Percentiles rank a stretch among this genome's conserved stretches.
Conservation (phyloP, 37 sponge, comb jelly and placozoan species). For the Hormiphora californensis region DNA sequence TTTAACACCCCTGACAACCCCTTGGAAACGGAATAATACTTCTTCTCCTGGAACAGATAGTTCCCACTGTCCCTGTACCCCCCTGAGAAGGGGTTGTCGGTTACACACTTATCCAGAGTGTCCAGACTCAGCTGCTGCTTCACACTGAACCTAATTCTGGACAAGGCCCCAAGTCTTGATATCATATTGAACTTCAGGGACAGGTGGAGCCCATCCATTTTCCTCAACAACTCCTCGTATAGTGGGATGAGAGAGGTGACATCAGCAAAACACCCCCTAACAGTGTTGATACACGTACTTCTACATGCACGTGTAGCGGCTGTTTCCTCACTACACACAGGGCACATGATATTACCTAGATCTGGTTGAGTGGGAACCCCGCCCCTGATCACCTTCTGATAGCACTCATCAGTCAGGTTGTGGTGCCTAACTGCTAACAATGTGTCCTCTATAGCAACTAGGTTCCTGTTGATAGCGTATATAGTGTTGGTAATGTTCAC, state of each 20-base stretch:
- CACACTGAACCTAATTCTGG: not conserved
- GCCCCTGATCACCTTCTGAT: not conserved
- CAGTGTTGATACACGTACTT: slow-evolving; percentile 1
- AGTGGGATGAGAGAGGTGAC: not conserved
- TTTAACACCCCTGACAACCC: not conserved
- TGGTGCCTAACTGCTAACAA: not conserved
- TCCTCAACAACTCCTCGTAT: not conserved
- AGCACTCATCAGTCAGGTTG: not conserved
- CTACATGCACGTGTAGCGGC: not conserved
- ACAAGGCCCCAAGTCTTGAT: not conserved
- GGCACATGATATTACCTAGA: not conserved
- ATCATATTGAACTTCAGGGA: slow-evolving; percentile 1
- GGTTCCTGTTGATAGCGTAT: not conserved
- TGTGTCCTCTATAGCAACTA: not conserved
- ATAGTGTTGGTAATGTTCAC: not conserved
- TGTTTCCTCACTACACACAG: not conserved
- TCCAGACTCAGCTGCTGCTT: not conserved
- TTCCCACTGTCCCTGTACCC: slow-evolving; percentile 21
- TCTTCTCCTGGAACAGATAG: not conserved
- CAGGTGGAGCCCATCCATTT: not conserved
- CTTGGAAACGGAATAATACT: not conserved
- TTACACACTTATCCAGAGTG: not conserved
- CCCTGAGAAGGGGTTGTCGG: not conserved
- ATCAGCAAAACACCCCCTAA: slow-evolving; percentile 20
- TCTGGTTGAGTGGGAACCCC: not conserved